Percentiles rank a stretch among this genome's conserved stretches.
Evolutionary conservation across 2,797 vertebrate genomes (phyloP).

Genomic region (Tympanoctomys barrerae): DNA sequence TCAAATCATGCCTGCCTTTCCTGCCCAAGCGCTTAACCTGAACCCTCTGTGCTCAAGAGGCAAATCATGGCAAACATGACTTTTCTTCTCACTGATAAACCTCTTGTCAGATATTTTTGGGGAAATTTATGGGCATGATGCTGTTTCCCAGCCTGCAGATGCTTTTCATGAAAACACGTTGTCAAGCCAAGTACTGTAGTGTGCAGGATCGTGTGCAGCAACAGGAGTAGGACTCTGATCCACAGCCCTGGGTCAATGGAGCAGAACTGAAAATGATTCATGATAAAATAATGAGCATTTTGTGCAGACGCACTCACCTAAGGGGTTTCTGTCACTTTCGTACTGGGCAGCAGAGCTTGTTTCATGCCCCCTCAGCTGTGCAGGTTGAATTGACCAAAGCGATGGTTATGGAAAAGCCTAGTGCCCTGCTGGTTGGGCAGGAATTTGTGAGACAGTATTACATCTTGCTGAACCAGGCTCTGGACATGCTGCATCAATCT

Average conservation of each 20-base stretch:
- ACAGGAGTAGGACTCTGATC: background rate
- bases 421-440: no score
- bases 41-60: constrained; percentile 39
- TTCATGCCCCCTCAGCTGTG: no score
- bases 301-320: constrained; percentile 5
- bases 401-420: no score
- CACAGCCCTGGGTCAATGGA: background rate
- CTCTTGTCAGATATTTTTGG: constrained; percentile 5
- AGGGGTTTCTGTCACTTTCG: no score
- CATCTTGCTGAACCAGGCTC: no score
- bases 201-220: background rate
- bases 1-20: constrained; percentile 40
- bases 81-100: constrained; percentile 33
- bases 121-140: background rate
- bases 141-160: background rate
- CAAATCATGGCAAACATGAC: background rate
- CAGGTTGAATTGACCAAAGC: no score
- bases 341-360: no score
- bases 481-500: no score
- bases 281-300: constrained; percentile 54
- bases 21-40: constrained; percentile 6
- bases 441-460: no score
- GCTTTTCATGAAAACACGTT: background rate
- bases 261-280: background rate
- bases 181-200: background rate